Percentiles rank a stretch among this genome's conserved stretches.
These are phyloP conservation scores for Sinhomidia bicolor DNA, from an alignment of 2,888 invertebrate genomes.

Conservation along the genomic window DNA sequence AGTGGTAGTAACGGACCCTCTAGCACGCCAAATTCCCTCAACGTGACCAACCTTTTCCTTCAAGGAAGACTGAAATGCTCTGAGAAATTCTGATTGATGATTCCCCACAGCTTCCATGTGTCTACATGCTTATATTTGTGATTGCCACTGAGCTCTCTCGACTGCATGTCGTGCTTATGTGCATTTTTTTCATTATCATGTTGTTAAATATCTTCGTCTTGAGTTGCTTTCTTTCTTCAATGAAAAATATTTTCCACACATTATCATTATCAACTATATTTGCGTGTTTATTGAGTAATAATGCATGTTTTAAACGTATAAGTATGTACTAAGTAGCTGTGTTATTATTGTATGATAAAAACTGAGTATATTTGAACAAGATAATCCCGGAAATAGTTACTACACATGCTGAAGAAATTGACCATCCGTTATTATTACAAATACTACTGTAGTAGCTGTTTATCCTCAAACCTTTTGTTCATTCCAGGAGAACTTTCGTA, in stretches of 20 bases:
- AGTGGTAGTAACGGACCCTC: neutral
- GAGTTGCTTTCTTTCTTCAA: neutral
- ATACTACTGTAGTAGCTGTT: neutral
- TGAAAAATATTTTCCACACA: neutral
- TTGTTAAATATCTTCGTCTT: neutral
- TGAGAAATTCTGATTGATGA: constrained; percentile 58
- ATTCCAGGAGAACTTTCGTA: constrained; percentile 6
- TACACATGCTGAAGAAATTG: neutral
- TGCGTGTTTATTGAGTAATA: neutral
- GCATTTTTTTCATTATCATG: constrained; percentile 24
- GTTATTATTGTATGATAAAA: neutral
- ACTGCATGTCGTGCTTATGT: neutral
- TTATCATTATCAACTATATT: too few relatives aligned
- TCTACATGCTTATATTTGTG: neutral
- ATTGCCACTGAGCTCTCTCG: neutral
- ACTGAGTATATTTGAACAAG: neutral
- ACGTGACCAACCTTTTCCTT: constrained; percentile 39
- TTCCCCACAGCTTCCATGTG: constrained; percentile 28
- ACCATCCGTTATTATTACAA: neutral
- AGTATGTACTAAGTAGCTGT: too few relatives aligned
- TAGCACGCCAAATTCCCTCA: constrained; percentile 25
- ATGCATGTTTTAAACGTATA: neutral
- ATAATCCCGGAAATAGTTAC: constrained; percentile 1
- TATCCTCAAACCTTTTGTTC: neutral
- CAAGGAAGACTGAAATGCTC: constrained; percentile 22